phyloP scores from a whole-genome alignment of 2,888 invertebrate species.

The Cerastis rubricosa region DNA sequence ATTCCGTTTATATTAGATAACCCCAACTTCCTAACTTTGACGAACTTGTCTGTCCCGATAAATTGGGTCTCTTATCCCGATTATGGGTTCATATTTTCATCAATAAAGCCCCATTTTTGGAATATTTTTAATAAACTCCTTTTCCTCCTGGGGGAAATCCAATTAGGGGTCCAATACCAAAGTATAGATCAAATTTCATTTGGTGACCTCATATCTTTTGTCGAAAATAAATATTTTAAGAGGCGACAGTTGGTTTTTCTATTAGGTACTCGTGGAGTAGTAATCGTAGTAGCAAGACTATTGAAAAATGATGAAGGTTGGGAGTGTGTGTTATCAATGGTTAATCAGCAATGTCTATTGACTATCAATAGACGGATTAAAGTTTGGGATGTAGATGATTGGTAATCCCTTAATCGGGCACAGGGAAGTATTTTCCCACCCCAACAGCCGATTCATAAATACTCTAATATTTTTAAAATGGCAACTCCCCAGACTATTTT shows the following conservation, averaged over 20 bases:
- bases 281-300: not conserved
- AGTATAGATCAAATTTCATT: constrained; percentile 15
- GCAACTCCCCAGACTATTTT: too few species aligned
- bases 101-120: not conserved
- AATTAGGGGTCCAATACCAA: constrained; percentile 33
- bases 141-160: constrained; percentile 32
- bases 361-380: not conserved
- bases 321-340: not conserved
- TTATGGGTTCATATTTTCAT: constrained; percentile 28
- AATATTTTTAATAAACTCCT: constrained; percentile 39
- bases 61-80: constrained; percentile 38
- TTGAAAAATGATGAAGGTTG: not conserved
- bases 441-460: too few species aligned
- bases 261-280: not conserved
- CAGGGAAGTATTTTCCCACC: too few species aligned
- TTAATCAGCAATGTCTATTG: not conserved
- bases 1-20: constrained; percentile 22
- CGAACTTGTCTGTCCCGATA: constrained; percentile 28
- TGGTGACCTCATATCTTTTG: constrained; percentile 5
- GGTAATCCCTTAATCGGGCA: too few species aligned
- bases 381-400: not conserved
- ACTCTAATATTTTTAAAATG: too few species aligned
- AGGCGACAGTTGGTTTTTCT: not conserved
- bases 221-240: not conserved
- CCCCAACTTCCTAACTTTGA: constrained; percentile 30